Evolutionary conservation across 2,888 invertebrate species (phyloP).

Genomic region (Subacronicta megacephala): DNA sequence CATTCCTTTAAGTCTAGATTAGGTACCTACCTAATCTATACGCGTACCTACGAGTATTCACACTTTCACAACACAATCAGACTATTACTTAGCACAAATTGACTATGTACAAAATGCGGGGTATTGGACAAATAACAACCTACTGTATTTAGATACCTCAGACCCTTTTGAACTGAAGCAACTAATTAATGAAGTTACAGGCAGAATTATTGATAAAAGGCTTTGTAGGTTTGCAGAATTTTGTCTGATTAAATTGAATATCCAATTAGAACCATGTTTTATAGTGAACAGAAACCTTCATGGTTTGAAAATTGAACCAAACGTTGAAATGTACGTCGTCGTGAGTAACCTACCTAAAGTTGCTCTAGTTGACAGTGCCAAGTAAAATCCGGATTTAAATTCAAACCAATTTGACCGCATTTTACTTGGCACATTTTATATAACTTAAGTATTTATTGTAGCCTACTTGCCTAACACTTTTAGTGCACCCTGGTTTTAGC

Average conservation of each 20-base stretch:
- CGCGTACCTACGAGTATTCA: too few species aligned
- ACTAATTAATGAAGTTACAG: conserved; percentile 15
- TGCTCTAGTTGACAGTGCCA: too few species aligned
- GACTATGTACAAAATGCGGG: not conserved
- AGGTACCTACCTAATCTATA: too few species aligned
- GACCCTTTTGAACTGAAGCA: conserved; percentile 5
- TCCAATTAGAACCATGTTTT: conserved; percentile 6
- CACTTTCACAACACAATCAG: not conserved
- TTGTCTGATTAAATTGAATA: conserved; percentile 1
- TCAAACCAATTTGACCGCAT: too few species aligned
- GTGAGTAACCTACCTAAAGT: too few species aligned
- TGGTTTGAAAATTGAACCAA: not conserved
- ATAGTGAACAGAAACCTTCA: not conserved
- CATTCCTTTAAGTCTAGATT: too few species aligned
- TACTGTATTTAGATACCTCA: not conserved
- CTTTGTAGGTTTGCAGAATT: conserved; percentile 2
- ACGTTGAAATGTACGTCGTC: not conserved
- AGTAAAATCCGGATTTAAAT: too few species aligned
- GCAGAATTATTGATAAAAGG: conserved; percentile 1
- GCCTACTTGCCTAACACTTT: too few species aligned
- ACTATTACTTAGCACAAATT: not conserved
- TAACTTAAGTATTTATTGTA: too few species aligned
- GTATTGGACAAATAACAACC: not conserved
- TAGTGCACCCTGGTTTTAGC: too few species aligned
- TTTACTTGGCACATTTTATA: too few species aligned